These are phyloP conservation scores for Betta splendens DNA, from an alignment of 2,797 vertebrate species.

Conservation along the genomic window DNA sequence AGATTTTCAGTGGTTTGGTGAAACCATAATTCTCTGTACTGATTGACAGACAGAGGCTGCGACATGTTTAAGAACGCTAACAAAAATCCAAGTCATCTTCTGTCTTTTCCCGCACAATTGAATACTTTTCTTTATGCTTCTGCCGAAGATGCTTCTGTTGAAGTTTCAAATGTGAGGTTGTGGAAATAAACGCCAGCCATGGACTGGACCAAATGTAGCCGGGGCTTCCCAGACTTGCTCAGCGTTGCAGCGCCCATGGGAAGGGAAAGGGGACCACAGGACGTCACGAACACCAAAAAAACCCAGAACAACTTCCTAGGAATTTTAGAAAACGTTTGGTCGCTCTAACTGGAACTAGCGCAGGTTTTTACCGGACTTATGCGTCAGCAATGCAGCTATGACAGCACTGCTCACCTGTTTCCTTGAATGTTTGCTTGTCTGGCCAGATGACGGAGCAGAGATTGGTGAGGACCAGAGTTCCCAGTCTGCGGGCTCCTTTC, in stretches of 20 bases:
- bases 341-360: conserved; percentile 30
- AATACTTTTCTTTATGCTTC: conserved; percentile 26
- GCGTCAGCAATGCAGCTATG: conserved; percentile 29
- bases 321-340: conserved; percentile 31
- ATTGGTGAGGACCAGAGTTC: conserved; percentile 93
- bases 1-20: conserved; percentile 50
- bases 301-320: conserved; percentile 15
- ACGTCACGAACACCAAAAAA: conserved; percentile 24
- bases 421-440: conserved; percentile 91
- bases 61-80: conserved; percentile 19
- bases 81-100: conserved; percentile 48
- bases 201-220: conserved; percentile 32
- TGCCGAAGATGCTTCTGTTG: conserved; percentile 19
- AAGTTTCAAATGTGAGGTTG: conserved; percentile 48
- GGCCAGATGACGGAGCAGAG: conserved; percentile 95
- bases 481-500: conserved; percentile 86
- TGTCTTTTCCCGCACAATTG: conserved; percentile 22
- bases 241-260: conserved; percentile 33
- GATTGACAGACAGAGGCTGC: conserved; percentile 28
- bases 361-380: conserved; percentile 26
- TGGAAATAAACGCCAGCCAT: conserved; percentile 28
- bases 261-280: conserved; percentile 46
- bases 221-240: conserved; percentile 69
- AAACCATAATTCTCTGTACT: conserved; percentile 47
- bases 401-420: conserved; percentile 84